These are phyloP conservation scores for Archips crataeganus DNA, from an alignment of 2,888 invertebrate species.

Conservation along the genomic window DNA sequence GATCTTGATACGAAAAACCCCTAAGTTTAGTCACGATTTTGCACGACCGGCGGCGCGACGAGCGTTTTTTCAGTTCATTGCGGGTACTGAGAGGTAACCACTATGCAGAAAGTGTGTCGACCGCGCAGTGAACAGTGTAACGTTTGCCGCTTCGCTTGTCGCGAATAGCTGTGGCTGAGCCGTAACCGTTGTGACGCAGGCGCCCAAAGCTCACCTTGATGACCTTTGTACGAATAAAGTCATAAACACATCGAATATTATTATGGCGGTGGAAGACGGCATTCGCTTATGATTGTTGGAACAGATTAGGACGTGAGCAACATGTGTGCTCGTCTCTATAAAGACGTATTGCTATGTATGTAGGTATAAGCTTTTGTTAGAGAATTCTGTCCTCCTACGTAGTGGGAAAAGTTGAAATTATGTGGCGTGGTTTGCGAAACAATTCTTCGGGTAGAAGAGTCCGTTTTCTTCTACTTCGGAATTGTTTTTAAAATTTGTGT, in stretches of 20 bases:
- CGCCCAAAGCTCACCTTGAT: background rate
- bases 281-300: background rate
- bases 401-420: background rate
- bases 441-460: background rate
- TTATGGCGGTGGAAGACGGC: background rate
- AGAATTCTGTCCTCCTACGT: background rate
- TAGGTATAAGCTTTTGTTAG: background rate
- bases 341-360: no score
- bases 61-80: no score
- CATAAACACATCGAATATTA: slow-evolving; percentile 6
- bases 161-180: no score
- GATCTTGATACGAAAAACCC: slow-evolving; percentile 14
- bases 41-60: no score
- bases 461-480: background rate
- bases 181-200: no score
- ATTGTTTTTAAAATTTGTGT: background rate
- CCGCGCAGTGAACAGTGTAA: no score
- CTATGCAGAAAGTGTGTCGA: no score
- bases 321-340: background rate
- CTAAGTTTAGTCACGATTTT: no score
- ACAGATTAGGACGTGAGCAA: background rate
- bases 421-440: background rate
- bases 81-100: no score
- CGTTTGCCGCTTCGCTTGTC: no score
- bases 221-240: slow-evolving; percentile 1